phyloP scores from a whole-genome alignment of 1,140 invertebrate genomes.

The Drosophila parabipectinata region DNA sequence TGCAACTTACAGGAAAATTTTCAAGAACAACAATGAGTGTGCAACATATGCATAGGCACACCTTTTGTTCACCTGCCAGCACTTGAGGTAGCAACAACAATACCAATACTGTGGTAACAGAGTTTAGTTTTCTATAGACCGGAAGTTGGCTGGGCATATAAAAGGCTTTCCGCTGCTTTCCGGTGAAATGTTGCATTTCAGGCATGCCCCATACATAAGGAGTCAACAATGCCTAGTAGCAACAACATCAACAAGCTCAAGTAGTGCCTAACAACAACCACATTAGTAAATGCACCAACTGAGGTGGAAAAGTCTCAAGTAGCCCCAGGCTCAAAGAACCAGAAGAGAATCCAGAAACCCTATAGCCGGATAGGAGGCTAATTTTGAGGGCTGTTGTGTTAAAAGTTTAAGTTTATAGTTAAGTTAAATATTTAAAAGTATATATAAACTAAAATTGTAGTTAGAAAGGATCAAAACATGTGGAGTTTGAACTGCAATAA shows the following conservation, averaged over 20 bases:
- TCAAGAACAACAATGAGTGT: constrained; percentile 25
- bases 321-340: constrained; percentile 28
- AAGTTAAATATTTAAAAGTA: not conserved
- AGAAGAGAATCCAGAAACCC: constrained; percentile 19
- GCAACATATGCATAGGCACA: constrained; percentile 68
- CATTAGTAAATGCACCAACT: constrained; percentile 14
- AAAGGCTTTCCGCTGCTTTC: constrained; percentile 75
- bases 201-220: constrained; percentile 60
- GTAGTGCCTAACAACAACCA: constrained; percentile 9
- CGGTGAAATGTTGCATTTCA: constrained; percentile 78
- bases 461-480: no score
- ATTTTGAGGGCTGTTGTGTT: constrained; percentile 5
- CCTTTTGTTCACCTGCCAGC: constrained; percentile 58
- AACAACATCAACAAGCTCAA: constrained; percentile 3
- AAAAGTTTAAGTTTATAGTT: not conserved
- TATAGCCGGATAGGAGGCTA: constrained; percentile 23
- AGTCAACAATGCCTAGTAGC: constrained; percentile 58
- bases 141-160: constrained; percentile 73
- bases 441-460: no score
- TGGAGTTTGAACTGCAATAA: not conserved
- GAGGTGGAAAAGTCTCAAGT: constrained; percentile 42
- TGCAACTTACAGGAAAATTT: constrained; percentile 23
- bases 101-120: constrained; percentile 29
- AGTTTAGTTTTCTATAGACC: constrained; percentile 68
- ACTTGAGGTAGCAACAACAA: constrained; percentile 48